These are phyloP conservation scores for Pogona vitticeps DNA, from an alignment of 2,113 vertebrate species.

Conservation along the genomic window DNA sequence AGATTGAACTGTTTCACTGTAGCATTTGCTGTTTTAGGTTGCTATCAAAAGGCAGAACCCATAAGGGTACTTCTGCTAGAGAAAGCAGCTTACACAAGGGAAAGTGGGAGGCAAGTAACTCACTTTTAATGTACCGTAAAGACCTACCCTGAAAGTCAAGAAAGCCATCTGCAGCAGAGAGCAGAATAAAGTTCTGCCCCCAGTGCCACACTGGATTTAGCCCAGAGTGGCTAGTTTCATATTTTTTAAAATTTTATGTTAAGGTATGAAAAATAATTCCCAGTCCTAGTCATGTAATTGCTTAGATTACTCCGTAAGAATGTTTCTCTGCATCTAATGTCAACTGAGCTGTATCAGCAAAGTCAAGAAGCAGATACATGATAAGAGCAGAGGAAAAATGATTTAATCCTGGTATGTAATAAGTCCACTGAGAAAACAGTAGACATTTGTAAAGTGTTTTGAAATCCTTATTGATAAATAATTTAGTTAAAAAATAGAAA, in stretches of 20 bases:
- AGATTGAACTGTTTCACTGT: background rate
- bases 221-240: background rate
- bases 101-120: background rate
- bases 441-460: no score
- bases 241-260: background rate
- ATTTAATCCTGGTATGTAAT: no score
- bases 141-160: no score
- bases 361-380: background rate
- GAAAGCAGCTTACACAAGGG: no score
- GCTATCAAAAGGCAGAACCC: background rate
- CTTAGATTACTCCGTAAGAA: background rate
- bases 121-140: background rate
- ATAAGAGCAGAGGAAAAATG: background rate
- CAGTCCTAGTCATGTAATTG: background rate
- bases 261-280: background rate
- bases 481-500: no score
- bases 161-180: no score
- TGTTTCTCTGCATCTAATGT: background rate
- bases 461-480: no score
- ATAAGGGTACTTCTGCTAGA: background rate
- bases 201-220: background rate
- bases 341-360: background rate
- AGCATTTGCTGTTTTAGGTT: background rate
- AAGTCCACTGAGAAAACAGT: no score
- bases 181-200: background rate